Base-by-base conservation (phyloP, 2,113 vertebrate genomes). In the Saccopteryx leptura region DNA sequence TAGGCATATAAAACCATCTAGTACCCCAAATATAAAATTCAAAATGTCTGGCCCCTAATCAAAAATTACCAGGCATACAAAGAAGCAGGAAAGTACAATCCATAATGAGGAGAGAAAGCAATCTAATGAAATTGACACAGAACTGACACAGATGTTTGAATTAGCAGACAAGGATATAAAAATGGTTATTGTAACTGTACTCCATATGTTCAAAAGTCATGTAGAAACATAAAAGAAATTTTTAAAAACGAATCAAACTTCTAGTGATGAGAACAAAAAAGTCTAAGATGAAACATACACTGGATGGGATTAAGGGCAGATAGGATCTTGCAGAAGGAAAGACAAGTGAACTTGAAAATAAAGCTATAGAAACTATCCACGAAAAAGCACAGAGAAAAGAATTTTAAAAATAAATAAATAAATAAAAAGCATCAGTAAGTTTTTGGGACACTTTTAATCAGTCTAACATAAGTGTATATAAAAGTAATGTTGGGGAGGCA, bases 141-240 rank as follows among this genome's bases (percentile, higher is more conserved):
- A 87, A 50, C 79, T 80, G 76, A 82, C 84, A 92, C 84, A 95
- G 71, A 95, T 95, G 94, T 96, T 96, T 85, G 84, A 96, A 92
- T 95, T 80, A 96, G 72, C 39, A 80, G 71, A 93, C 81, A 88
- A 80, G 39, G 72, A 81, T 84, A 92, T 93, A 88, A 95, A 93
- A 92, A 87, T 68, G 63, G 92, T 76, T 93, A 90, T 54, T 93
- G 71, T 88, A 94, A 90, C 93, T 95, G 85, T 82, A 92, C 79
- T 83, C 88, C 80, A 94, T 90, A 95, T 90, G 84, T 95, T 92
- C 52, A 80, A 83, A 83, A 93, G 28, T 93, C 95, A 88, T 88
- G 63, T 90, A 81, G 89, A 90, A 93, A 75, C 81, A 96, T 84
- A 92, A 95, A 92, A 84, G 76, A 95, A 79, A 96, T 54, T 11